Evolutionary conservation across 2,113 vertebrate genomes (phyloP).

Genomic region (Corythornis cristatus): DNA sequence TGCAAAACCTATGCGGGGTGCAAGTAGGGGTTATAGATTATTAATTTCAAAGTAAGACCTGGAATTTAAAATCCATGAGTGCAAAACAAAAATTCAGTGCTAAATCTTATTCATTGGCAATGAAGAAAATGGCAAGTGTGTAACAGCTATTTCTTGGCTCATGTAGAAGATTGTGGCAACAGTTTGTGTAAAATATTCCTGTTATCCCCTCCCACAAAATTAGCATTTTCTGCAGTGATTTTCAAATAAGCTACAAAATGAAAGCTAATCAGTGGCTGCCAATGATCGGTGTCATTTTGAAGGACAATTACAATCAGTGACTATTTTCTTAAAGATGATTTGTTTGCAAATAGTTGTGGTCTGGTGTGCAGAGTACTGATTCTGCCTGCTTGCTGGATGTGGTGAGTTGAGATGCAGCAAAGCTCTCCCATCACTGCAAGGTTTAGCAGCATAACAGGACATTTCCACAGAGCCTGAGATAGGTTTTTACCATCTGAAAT

Average conservation of each 20-base stretch:
- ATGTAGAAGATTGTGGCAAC: not conserved
- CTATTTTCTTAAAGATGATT: conserved; percentile 22
- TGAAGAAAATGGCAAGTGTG: not conserved
- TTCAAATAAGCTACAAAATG: not conserved
- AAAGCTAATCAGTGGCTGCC: conserved; percentile 26
- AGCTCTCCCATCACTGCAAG: not conserved
- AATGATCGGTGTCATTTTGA: not conserved
- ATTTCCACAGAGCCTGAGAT: not conserved
- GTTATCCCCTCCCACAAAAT: not conserved
- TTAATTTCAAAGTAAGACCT: not conserved
- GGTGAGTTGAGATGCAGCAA: not conserved
- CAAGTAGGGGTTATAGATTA: not conserved
- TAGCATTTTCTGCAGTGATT: not conserved
- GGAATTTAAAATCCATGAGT: not conserved
- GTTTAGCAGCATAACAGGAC: not conserved
- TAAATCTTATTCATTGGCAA: not conserved
- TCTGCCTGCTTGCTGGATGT: not conserved
- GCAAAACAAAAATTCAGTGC: not conserved
- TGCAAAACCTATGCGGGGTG: not conserved
- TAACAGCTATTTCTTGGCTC: not conserved
- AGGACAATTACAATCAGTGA: conserved; percentile 8
- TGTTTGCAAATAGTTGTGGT: conserved; percentile 8
- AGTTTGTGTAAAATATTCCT: not conserved
- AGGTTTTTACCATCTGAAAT: not conserved
- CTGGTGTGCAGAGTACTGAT: not conserved